Evolutionary conservation across 2,888 invertebrate genomes (phyloP).

Genomic region (Synanthedon andrenaeformis): DNA sequence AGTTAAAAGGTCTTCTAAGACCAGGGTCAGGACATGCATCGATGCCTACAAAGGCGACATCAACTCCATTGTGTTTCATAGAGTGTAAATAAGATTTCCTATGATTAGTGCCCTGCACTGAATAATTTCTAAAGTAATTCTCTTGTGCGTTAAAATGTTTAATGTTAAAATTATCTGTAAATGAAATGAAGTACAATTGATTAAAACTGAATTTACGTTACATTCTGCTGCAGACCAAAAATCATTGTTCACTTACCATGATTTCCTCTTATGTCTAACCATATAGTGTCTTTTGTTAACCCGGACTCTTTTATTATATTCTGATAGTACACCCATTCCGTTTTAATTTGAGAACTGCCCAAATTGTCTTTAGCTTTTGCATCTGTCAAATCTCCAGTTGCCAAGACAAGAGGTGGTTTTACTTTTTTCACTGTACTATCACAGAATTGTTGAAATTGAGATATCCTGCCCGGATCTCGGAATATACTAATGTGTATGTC

Average conservation of each 20-base stretch:
- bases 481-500: slow-evolving; percentile 92
- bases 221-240: neutral
- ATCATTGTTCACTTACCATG: slow-evolving; percentile 74
- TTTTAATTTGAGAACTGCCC: slow-evolving; percentile 83
- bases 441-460: slow-evolving; percentile 85
- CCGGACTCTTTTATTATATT: slow-evolving; percentile 76
- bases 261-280: slow-evolving; percentile 93
- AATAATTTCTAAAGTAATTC: slow-evolving; percentile 83
- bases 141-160: slow-evolving; percentile 74
- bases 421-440: slow-evolving; percentile 78
- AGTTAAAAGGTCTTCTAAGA: slow-evolving; percentile 89
- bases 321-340: slow-evolving; percentile 86
- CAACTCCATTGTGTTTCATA: slow-evolving; percentile 66
- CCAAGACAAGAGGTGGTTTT: slow-evolving; percentile 81
- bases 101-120: slow-evolving; percentile 79
- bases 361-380: slow-evolving; percentile 83
- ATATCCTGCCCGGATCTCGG: slow-evolving; percentile 78
- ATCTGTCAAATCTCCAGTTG: slow-evolving; percentile 91
- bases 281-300: slow-evolving; percentile 77
- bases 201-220: neutral
- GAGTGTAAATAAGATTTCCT: slow-evolving; percentile 79
- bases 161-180: slow-evolving; percentile 91
- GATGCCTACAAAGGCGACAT: slow-evolving; percentile 85
- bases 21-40: slow-evolving; percentile 92
- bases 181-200: slow-evolving; percentile 3